phyloP scores from a whole-genome alignment of 2,888 invertebrate genomes.

The Lamellibrachia satsuma region DNA sequence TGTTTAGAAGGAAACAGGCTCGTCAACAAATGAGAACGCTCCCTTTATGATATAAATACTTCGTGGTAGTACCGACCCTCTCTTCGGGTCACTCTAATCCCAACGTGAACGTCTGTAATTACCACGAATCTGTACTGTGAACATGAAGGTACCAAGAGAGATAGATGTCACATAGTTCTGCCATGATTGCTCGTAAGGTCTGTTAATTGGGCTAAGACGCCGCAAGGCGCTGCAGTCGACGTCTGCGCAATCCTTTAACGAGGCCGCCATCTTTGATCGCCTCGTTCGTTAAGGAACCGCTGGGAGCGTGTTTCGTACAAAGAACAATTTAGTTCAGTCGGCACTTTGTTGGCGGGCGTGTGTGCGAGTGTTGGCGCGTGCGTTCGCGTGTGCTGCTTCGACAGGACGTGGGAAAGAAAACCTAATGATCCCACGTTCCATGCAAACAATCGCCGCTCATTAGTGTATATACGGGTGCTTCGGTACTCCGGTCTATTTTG shows the following conservation, averaged over 20 bases:
- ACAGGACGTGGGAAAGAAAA: background rate
- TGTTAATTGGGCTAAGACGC: conserved; percentile 12
- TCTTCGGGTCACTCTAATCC: background rate
- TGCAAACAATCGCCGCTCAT: background rate
- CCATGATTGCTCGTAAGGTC: background rate
- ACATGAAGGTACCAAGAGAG: background rate
- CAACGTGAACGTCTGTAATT: background rate
- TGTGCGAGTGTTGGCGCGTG: background rate
- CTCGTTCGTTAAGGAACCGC: background rate
- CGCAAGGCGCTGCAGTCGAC: background rate
- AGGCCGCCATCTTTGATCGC: background rate
- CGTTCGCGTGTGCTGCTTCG: background rate
- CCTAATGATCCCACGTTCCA: background rate
- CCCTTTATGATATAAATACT: background rate
- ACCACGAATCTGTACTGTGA: background rate
- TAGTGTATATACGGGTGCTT: background rate
- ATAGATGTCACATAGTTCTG: background rate
- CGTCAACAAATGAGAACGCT: background rate
- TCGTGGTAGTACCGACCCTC: background rate
- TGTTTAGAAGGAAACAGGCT: background rate
- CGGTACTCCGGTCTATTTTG: background rate
- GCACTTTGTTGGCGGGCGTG: conserved; percentile 10
- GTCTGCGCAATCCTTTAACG: background rate
- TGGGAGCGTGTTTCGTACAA: background rate
- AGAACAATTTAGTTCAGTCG: background rate